phyloP scores from a whole-genome alignment of 2,888 invertebrate genomes.

The Entomobrya multifasciata region DNA sequence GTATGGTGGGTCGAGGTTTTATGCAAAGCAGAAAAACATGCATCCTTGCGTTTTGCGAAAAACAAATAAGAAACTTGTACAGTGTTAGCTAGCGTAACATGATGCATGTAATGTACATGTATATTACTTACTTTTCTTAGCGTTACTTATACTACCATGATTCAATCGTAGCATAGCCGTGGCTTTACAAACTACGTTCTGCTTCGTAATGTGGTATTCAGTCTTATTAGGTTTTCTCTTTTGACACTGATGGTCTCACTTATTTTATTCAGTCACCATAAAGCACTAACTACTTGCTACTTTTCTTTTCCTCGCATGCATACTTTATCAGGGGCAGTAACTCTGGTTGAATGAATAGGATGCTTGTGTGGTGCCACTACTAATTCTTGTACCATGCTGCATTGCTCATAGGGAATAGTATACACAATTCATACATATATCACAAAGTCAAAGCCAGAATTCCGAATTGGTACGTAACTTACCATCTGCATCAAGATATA shows the following conservation, averaged over 20 bases:
- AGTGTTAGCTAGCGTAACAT: too few species aligned
- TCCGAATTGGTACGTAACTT: background rate
- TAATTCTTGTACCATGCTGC: background rate
- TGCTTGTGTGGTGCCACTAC: background rate
- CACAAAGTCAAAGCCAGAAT: too few species aligned
- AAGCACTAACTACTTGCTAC: slow-evolving; percentile 50
- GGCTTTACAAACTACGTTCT: slow-evolving; percentile 2
- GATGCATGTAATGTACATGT: too few species aligned
- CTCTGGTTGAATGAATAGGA: background rate
- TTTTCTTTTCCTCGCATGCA: slow-evolving; percentile 2
- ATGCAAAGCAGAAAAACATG: slow-evolving; percentile 31
- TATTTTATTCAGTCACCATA: slow-evolving; percentile 65
- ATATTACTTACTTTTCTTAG: background rate
- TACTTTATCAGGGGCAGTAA: background rate
- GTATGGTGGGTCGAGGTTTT: slow-evolving; percentile 2
- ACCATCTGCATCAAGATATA: background rate
- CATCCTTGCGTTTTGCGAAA: too few species aligned
- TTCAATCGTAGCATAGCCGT: background rate
- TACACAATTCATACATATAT: too few species aligned
- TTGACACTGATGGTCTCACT: slow-evolving; percentile 69
- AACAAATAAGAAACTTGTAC: too few species aligned
- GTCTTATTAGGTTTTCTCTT: slow-evolving; percentile 61
- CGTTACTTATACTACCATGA: background rate
- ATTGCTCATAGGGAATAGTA: too few species aligned
- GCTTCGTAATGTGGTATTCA: slow-evolving; percentile 47